Base-by-base conservation (phyloP, 2,797 vertebrate genomes). In the Enteromius radiatus region DNA sequence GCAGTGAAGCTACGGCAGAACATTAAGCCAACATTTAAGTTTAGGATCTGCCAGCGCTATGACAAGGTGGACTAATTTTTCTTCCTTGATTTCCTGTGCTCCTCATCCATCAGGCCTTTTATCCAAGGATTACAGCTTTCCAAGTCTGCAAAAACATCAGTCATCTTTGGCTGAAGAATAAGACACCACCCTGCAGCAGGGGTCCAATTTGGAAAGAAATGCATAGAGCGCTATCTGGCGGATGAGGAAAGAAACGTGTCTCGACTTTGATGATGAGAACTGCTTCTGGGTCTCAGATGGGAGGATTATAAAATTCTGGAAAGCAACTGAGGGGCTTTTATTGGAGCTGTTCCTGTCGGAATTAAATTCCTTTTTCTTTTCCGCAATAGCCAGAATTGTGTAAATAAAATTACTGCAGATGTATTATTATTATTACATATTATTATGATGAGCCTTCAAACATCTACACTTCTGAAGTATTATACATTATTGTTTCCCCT, bases 81-180 rank as follows among this genome's bases (percentile, higher is more conserved):
- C 59, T 69, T 80, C 31, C 65, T 69, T 80, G 15, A 56, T 69
- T 77, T 70, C 64, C 63, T 68, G 38, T 52, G 47, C 64, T 68
- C 52, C 65, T 76, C 81, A 83, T 76, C 38, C 26, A 43, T 83
- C 74, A 76, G 21, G 21, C 36, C 64, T 77, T 76, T 77, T 36
- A 83, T 77, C 81, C 74, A 76, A 68, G 81, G 81, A 83, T 83
- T 83, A 77, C 49, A n/a, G 52, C 69, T 26, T 77, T 77, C 74
- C 74, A 67, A 74, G 69, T 28, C 56, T 43, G 47, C 36, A 67
- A 65, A 79, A 79, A 33, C 77, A 73, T 84, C 59, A n/a, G 49
- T 84, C 83, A 80, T 80, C 59, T 80, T 74, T 75, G 77, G 76
- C 47, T 43, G 26, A 59, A 68, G 7, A 49, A 79, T 3, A 31